Evolutionary conservation across 2,888 invertebrate species (phyloP).

Genomic region (Orgyia antiqua): DNA sequence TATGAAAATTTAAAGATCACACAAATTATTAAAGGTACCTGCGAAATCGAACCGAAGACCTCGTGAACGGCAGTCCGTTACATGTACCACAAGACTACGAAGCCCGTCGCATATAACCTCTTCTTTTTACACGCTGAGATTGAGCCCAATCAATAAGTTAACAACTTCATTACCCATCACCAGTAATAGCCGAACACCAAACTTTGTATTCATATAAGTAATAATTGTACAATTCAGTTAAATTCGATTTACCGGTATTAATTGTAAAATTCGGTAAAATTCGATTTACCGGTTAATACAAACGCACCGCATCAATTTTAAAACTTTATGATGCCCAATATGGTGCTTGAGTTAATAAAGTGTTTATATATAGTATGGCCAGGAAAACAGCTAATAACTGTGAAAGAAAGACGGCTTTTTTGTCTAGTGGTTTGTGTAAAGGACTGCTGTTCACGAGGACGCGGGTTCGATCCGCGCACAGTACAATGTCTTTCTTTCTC

Average conservation of each 20-base stretch:
- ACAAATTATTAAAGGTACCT: too few relatives aligned
- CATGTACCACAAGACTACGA: too few relatives aligned
- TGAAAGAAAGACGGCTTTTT: too few relatives aligned
- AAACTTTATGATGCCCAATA: slow-evolving; percentile 24
- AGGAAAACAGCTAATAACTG: slow-evolving; percentile 19
- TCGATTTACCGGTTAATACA: slow-evolving; percentile 19
- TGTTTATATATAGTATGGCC: slow-evolving; percentile 21
- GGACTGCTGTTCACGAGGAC: too few relatives aligned
- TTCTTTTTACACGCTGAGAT: too few relatives aligned
- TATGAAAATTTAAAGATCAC: too few relatives aligned
- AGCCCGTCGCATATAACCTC: too few relatives aligned
- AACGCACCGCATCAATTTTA: slow-evolving; percentile 27
- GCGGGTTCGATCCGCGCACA: too few relatives aligned
- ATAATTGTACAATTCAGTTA: slow-evolving; percentile 14
- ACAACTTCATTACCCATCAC: slow-evolving; percentile 8
- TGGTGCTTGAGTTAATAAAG: slow-evolving; percentile 25
- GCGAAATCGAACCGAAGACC: too few relatives aligned
- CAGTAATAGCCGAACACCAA: slow-evolving; percentile 1
- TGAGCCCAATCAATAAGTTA: slow-evolving; percentile 3
- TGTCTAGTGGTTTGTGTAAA: too few relatives aligned
- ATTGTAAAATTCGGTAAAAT: slow-evolving; percentile 14
- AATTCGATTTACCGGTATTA: slow-evolving; percentile 19
- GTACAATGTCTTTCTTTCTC: too few relatives aligned
- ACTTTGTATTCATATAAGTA: slow-evolving; percentile 12
- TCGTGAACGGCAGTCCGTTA: too few relatives aligned